Percentiles rank a stretch among this genome's conserved stretches.
Evolutionary conservation across 2,113 vertebrate genomes (phyloP).

Genomic region (Eidolon helvum): DNA sequence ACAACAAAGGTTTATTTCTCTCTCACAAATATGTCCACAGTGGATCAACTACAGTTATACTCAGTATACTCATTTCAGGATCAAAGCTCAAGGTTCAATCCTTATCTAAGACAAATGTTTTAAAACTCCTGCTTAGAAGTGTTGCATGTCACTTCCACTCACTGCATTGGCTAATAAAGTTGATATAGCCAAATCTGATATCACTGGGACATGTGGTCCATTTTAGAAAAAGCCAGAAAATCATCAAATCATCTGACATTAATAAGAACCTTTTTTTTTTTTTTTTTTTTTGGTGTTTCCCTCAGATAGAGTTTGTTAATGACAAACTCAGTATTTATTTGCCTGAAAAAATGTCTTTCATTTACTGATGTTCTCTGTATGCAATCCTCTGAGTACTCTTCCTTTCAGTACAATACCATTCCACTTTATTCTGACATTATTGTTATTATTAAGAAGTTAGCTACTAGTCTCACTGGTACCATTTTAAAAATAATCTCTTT

Average conservation of each 20-base stretch:
- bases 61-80: not conserved
- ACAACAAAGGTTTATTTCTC: not conserved
- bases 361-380: not conserved
- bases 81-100: not conserved
- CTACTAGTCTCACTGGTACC: not conserved
- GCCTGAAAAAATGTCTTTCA: not conserved
- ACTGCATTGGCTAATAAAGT: not conserved
- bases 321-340: not conserved
- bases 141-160: not conserved
- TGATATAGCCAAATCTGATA: not conserved
- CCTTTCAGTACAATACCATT: not conserved
- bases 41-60: not conserved
- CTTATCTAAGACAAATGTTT: not conserved
- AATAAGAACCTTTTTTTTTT: not conserved
- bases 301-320: not conserved
- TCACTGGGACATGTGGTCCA: not conserved
- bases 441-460: not conserved
- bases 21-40: not conserved
- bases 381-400: not conserved
- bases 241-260: not conserved
- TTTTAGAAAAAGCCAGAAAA: not conserved
- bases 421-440: not conserved
- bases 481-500: not conserved
- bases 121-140: not conserved
- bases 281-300: not conserved